Percentiles rank a stretch among this genome's conserved stretches.
Evolutionary conservation across 92 coral and sea anemone species (phyloP).

Genomic region (Bergia puertoricense): DNA sequence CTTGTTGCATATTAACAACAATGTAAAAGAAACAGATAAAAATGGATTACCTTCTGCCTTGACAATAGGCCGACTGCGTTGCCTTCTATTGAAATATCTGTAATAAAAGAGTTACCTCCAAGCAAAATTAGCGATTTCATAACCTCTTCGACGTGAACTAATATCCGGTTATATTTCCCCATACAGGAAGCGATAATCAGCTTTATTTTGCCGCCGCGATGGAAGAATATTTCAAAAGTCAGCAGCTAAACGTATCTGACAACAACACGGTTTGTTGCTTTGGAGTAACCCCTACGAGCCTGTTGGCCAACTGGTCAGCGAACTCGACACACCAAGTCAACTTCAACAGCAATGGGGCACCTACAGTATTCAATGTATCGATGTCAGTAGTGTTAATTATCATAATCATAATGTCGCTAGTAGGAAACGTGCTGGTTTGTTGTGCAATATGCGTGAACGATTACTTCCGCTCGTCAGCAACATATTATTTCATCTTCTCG

Average conservation of each 20-base stretch:
- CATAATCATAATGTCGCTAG: constrained; percentile 64
- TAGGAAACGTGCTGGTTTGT: constrained; percentile 89
- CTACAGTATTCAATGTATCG: constrained; percentile 2
- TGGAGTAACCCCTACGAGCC: neutral
- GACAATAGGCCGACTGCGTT: neutral
- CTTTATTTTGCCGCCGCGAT: constrained; percentile 17
- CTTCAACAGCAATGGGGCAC: neutral
- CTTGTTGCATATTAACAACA: neutral
- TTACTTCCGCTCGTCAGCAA: constrained; percentile 75
- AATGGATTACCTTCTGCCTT: neutral
- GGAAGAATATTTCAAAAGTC: neutral
- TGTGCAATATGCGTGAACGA: constrained; percentile 70
- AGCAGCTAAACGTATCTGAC: neutral
- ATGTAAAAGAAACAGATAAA: neutral
- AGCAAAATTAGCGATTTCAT: neutral
- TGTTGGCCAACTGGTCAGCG: neutral
- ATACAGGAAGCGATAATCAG: constrained; percentile 5
- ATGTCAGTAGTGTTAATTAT: constrained; percentile 43
- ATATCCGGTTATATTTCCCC: constrained; percentile 10
- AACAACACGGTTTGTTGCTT: constrained; percentile 1
- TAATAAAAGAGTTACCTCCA: neutral
- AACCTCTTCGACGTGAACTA: neutral
- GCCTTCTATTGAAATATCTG: neutral
- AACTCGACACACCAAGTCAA: neutral
- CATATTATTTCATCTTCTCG: constrained; percentile 82